phyloP scores from a whole-genome alignment of 1,140 invertebrate species.

The Eufriesea mexicana region DNA sequence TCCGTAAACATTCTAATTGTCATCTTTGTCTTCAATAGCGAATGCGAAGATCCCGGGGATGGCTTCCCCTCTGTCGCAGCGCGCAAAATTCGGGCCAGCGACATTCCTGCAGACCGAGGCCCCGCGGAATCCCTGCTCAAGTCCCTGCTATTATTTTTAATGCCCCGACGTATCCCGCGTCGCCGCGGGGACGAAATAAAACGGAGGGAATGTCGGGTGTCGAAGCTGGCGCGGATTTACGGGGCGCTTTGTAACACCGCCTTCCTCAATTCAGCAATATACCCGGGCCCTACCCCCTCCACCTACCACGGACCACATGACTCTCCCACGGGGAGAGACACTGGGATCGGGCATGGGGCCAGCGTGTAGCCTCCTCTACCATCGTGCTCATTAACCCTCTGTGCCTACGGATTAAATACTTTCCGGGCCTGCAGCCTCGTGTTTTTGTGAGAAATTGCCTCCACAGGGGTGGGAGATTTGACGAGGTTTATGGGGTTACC shows the following conservation, averaged over 20 bases:
- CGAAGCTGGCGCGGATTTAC: constrained; percentile 82
- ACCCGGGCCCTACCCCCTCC: constrained; percentile 65
- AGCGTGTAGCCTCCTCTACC: constrained; percentile 61
- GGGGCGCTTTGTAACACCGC: constrained; percentile 82
- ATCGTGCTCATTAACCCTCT: constrained; percentile 63
- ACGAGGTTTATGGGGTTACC: constrained; percentile 43
- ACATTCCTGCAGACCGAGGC: constrained; percentile 32
- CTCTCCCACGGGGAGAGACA: constrained; percentile 57
- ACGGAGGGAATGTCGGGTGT: constrained; percentile 78
- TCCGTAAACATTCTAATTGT: constrained; percentile 55
- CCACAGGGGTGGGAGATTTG: constrained; percentile 14
- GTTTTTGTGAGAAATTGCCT: constrained; percentile 10
- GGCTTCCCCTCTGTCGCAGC: background rate
- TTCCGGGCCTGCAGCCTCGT: constrained; percentile 34
- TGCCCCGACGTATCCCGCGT: constrained; percentile 74
- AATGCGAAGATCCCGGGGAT: constrained; percentile 49
- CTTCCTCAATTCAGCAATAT: constrained; percentile 82
- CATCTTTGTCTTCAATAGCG: constrained; percentile 44
- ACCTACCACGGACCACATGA: constrained; percentile 26
- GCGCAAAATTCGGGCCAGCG: constrained; percentile 49
- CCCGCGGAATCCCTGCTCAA: constrained; percentile 51
- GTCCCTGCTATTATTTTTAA: constrained; percentile 77
- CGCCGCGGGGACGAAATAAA: constrained; percentile 56
- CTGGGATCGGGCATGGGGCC: constrained; percentile 43
- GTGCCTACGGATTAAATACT: constrained; percentile 57